These are phyloP conservation scores for Nomada ferruginata DNA, from an alignment of 2,888 invertebrate species.

Conservation along the genomic window DNA sequence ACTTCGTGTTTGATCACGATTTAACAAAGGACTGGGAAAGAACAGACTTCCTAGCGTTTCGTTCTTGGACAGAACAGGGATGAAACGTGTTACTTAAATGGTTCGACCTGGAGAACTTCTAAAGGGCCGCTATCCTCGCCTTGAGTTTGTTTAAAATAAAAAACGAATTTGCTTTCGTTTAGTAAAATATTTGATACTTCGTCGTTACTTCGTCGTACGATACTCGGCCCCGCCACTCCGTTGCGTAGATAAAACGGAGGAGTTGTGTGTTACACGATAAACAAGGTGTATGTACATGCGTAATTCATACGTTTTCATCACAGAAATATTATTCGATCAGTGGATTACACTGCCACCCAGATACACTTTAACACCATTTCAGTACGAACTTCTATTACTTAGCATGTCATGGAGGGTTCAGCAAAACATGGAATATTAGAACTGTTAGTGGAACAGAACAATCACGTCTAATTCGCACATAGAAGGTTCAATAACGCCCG, in stretches of 20 bases:
- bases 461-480: neutral
- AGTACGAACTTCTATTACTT: no score
- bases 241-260: constrained; percentile 39
- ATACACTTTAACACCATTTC: neutral
- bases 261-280: constrained; percentile 52
- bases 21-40: neutral
- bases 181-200: constrained; percentile 70
- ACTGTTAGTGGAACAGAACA: neutral
- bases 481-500: neutral
- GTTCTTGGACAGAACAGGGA: neutral
- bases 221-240: constrained; percentile 50
- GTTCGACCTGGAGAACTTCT: neutral
- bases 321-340: constrained; percentile 45
- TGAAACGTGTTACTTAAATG: neutral
- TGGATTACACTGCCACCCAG: constrained; percentile 12
- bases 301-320: constrained; percentile 61
- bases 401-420: neutral
- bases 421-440: no score
- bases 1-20: constrained; percentile 7
- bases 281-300: constrained; percentile 54
- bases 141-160: neutral
- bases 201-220: constrained; percentile 40
- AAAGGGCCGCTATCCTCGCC: neutral
- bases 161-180: constrained; percentile 32
- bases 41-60: neutral